These are phyloP conservation scores for Dasypogon diadema DNA, from an alignment of 2,888 invertebrate genomes.

Conservation along the genomic window DNA sequence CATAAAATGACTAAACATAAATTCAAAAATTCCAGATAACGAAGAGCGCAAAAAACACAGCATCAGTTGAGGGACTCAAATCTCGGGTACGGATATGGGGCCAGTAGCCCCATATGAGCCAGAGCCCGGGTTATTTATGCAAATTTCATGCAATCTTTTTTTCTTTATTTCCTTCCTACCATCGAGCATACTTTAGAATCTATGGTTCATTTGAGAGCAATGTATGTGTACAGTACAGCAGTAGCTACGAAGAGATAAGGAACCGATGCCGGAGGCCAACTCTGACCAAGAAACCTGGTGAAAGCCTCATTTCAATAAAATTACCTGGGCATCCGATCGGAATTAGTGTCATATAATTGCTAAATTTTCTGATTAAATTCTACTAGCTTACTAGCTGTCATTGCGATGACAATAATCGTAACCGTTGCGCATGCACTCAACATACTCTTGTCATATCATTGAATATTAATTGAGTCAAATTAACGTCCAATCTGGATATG, in stretches of 20 bases:
- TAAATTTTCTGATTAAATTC: not conserved
- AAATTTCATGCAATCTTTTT: conserved; percentile 35
- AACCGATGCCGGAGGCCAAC: not conserved
- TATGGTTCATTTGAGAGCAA: conserved; percentile 1
- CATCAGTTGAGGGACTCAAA: conserved; percentile 28
- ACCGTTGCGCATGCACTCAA: not conserved
- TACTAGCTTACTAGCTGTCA: not conserved
- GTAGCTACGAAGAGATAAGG: not conserved
- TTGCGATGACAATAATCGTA: not conserved
- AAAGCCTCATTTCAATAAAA: conserved; percentile 13
- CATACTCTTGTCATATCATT: not conserved
- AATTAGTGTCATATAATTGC: not conserved
- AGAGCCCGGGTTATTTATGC: conserved; percentile 21
- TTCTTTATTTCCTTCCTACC: conserved; percentile 1
- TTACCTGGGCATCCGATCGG: not conserved
- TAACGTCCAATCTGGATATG: not conserved
- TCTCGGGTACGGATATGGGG: conserved; percentile 5
- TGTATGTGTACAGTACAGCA: not conserved
- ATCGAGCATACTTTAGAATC: not conserved
- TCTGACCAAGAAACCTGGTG: not conserved
- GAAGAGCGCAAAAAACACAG: not conserved
- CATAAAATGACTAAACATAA: conserved; percentile 33
- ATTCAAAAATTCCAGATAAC: conserved; percentile 41
- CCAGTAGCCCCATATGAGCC: not conserved
- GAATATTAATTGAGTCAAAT: not conserved